Conservation (phyloP, 2,888 invertebrate genomes). For the Crepidodera aurea region DNA sequence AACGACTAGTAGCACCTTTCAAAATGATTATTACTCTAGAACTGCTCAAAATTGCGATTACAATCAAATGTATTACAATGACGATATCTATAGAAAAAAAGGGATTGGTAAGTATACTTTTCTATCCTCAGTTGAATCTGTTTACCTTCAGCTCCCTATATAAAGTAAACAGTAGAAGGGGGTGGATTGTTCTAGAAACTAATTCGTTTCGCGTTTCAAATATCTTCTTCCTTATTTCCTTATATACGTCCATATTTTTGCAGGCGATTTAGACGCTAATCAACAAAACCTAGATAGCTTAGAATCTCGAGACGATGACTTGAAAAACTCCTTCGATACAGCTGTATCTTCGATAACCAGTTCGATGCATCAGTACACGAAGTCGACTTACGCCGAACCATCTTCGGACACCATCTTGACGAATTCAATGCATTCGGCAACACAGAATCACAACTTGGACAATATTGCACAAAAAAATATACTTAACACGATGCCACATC, state of each 20-base stretch:
- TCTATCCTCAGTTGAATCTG: too few species aligned
- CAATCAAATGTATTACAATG: constrained; percentile 37
- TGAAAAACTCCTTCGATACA: constrained; percentile 67
- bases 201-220: too few species aligned
- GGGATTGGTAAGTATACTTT: constrained; percentile 17
- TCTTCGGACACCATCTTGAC: constrained; percentile 6
- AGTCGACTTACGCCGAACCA: constrained; percentile 43
- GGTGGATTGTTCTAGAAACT: too few species aligned
- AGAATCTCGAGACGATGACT: constrained; percentile 66
- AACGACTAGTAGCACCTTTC: constrained; percentile 38
- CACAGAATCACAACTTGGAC: constrained; percentile 36
- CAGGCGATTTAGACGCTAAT: constrained; percentile 47
- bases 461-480: constrained; percentile 40
- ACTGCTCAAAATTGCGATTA: constrained; percentile 52
- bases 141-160: too few species aligned
- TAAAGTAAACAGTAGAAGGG: too few species aligned
- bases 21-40: constrained; percentile 51
- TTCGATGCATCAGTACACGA: constrained; percentile 58
- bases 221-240: too few species aligned
- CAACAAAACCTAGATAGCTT: constrained; percentile 65
- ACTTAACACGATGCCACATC: constrained; percentile 36
- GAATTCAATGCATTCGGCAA: constrained; percentile 31
- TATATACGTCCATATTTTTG: too few species aligned
- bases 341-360: constrained; percentile 63
- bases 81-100: constrained; percentile 24